Percentiles rank a stretch among this genome's conserved stretches.
Conservation (phyloP, 2,113 vertebrate species). For the Cyrtonyx montezumae region DNA sequence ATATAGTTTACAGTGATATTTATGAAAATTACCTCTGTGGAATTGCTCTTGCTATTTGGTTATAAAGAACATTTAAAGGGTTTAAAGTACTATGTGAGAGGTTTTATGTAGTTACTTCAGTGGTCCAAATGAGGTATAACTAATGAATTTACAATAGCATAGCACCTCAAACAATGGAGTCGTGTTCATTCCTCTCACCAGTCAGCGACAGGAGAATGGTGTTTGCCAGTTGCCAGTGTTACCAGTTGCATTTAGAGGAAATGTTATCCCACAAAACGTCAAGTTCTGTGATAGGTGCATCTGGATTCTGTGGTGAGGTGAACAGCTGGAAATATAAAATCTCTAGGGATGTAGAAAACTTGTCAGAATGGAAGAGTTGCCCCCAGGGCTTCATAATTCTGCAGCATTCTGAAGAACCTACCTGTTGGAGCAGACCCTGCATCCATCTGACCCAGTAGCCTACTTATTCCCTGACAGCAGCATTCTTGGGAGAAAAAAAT, state of each 20-base stretch:
- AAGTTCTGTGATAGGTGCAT: background rate
- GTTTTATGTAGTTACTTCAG: constrained; percentile 40
- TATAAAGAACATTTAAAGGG: constrained; percentile 49
- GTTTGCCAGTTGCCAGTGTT: background rate
- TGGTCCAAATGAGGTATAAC: constrained; percentile 57
- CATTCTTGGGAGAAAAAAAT: background rate
- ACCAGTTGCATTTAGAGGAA: constrained; percentile 28
- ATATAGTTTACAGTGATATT: constrained; percentile 53
- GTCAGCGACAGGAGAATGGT: background rate
- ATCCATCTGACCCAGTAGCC: background rate
- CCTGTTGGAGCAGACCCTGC: background rate
- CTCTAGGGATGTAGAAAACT: background rate
- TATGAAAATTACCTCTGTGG: constrained; percentile 55
- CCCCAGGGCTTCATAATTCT: background rate
- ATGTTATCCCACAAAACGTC: constrained; percentile 4
- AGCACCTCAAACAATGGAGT: background rate
- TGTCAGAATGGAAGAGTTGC: background rate
- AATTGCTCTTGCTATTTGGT: constrained; percentile 46
- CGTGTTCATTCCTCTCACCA: background rate
- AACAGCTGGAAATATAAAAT: constrained; percentile 6
- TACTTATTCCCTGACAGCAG: constrained; percentile 8
- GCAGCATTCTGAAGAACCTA: background rate
- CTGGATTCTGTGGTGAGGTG: background rate
- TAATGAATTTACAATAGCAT: constrained; percentile 43
- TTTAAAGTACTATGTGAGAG: constrained; percentile 32